Base-by-base conservation (phyloP, 2,888 invertebrate genomes). In the Cheilosia grossa region DNA sequence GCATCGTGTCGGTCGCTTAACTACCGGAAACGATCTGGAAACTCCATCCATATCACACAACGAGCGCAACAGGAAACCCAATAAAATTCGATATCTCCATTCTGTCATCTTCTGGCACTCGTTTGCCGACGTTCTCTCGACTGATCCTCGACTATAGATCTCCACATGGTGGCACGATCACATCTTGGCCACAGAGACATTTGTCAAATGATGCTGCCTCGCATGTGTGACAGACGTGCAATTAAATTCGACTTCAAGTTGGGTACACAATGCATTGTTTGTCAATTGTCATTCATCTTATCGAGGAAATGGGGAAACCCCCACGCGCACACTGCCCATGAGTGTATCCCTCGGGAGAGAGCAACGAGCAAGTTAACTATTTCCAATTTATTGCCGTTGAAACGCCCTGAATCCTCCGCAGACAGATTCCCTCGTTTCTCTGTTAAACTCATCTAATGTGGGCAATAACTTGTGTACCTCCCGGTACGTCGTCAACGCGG, bases 321-420 rank as follows among this genome's bases (percentile, higher is more conserved):
- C 78, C 72, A 82, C 82, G 49, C 78, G 40, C 59, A 4, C 13
- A 24, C 15, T 72, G 64, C 40, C 13, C 13, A 13, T 30, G 30
- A 9, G 30, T 37, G 13, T 13, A 13, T 37, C 37, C 37, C 37
- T 13, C 53, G 47, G 19, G 40, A 24, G 61, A 53, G 64, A 42
- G 13, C 24, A 6, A 47, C 21, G 21, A 21, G 21, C 2, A 77
- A 64, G 64, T 47, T 74, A 74, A 79, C 64, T 53, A 69, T 70
- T 69, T 66, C 74, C 53, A 75, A 80, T 80, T 80, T 79, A 75
- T 80, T 70, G 53, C 64, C 79, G 74, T 74, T 70, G 69, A 70
- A 83, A 79, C 74, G 51, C 56, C 67, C 78, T 59, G 67, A 53
- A 78, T 82, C 78, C 72, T 56, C 37, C 13, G 13, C 4, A 37